A percentile compares a stretch with the other conserved stretches of the same genome.
phyloP scores from a whole-genome alignment of 2,888 invertebrate species.

The Aporophyla nigra region DNA sequence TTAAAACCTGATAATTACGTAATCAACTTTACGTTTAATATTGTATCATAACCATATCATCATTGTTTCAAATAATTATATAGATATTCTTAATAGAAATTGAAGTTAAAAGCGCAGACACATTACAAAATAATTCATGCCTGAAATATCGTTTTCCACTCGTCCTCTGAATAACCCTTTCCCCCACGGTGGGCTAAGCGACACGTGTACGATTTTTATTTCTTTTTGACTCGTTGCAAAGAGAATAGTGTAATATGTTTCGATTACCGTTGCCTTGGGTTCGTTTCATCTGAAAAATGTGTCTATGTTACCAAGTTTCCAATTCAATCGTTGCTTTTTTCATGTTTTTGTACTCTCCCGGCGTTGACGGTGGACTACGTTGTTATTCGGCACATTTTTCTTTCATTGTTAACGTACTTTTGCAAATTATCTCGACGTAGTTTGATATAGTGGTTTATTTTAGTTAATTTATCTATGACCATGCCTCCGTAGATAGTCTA shows the following conservation, averaged over 20 bases:
- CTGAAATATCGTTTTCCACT: slow-evolving; percentile 40
- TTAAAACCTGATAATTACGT: neutral
- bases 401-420: neutral
- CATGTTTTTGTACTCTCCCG: slow-evolving; percentile 15
- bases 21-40: neutral
- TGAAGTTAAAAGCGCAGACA: neutral
- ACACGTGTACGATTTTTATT: slow-evolving; percentile 72
- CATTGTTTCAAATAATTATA: neutral
- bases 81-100: neutral
- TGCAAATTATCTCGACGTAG: neutral
- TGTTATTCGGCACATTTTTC: neutral
- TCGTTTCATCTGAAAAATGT: slow-evolving; percentile 82
- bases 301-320: slow-evolving; percentile 56
- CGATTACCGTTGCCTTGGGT: slow-evolving; percentile 80
- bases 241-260: slow-evolving; percentile 81
- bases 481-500: neutral
- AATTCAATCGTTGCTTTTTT: slow-evolving; percentile 45
- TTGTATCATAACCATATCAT: neutral
- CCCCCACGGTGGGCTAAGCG: slow-evolving; percentile 55
- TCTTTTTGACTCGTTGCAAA: slow-evolving; percentile 75
- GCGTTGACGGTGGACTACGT: slow-evolving; percentile 22
- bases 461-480: neutral
- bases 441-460: neutral
- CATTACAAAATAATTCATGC: neutral
- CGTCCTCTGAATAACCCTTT: slow-evolving; percentile 47